These are phyloP conservation scores for Ascidia mentula DNA, from an alignment of 23 tunicate species.

Conservation along the genomic window DNA sequence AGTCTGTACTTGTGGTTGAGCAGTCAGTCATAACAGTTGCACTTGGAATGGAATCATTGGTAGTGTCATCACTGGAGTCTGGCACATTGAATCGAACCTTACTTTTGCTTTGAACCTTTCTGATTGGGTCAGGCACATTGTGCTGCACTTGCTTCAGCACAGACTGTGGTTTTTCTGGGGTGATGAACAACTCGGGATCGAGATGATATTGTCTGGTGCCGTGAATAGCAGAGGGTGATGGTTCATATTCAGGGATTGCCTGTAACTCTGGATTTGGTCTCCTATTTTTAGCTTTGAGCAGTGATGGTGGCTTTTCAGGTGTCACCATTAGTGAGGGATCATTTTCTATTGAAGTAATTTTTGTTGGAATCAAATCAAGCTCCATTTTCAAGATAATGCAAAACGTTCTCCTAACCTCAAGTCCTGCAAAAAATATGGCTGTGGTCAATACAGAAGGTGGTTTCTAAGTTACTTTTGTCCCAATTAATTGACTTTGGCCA, in stretches of 20 bases:
- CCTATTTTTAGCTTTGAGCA: background rate
- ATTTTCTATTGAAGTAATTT: conserved; percentile 42
- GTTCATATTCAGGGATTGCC: background rate
- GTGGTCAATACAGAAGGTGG: no score
- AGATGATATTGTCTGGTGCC: background rate
- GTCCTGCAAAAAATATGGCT: no score
- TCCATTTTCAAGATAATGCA: no score
- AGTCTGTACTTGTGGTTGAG: conserved; percentile 34
- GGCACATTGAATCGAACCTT: conserved; percentile 79
- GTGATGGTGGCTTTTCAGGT: conserved; percentile 55
- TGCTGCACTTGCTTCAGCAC: conserved; percentile 2
- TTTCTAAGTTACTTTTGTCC: no score
- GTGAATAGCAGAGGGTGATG: background rate
- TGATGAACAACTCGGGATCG: conserved; percentile 35
- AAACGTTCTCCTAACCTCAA: no score
- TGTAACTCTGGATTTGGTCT: background rate
- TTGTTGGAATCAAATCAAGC: conserved; percentile 74
- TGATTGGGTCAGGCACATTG: background rate
- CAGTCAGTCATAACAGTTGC: conserved; percentile 6
- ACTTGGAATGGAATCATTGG: conserved; percentile 11
- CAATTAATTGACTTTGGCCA: no score
- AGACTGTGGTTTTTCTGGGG: conserved; percentile 36
- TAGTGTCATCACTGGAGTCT: conserved; percentile 32
- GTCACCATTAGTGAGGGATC: conserved; percentile 74
- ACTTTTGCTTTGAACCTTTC: conserved; percentile 16